These are phyloP conservation scores for Pocota personata DNA, from an alignment of 2,888 invertebrate species.

Conservation along the genomic window DNA sequence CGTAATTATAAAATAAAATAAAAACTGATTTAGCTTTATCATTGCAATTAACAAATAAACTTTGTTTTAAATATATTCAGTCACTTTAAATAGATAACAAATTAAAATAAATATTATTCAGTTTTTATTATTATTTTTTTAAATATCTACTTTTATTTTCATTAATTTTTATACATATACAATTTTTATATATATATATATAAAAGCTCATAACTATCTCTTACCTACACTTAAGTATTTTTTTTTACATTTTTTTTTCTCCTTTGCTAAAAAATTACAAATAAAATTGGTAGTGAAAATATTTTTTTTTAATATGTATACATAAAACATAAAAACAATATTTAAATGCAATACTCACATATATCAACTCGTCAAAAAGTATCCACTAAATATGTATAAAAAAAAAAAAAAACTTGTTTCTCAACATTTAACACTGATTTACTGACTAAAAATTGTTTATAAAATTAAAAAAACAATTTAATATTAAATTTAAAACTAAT, in stretches of 20 bases:
- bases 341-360: constrained; percentile 67
- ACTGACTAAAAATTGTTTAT: constrained; percentile 45
- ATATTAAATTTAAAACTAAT: constrained; percentile 6
- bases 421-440: constrained; percentile 46
- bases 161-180: neutral
- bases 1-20: neutral
- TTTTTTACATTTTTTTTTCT: constrained; percentile 45
- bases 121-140: constrained; percentile 1
- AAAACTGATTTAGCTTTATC: neutral
- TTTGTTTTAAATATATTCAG: constrained; percentile 56
- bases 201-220: constrained; percentile 72
- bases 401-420: constrained; percentile 1
- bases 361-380: constrained; percentile 13
- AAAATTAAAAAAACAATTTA: constrained; percentile 31
- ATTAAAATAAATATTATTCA: constrained; percentile 43
- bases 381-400: neutral
- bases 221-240: constrained; percentile 47
- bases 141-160: constrained; percentile 27
- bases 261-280: constrained; percentile 32
- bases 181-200: constrained; percentile 40
- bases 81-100: constrained; percentile 51
- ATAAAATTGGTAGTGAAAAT: neutral
- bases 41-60: neutral
- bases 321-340: neutral
- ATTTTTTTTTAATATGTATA: neutral